Evolutionary conservation across 2,888 invertebrate genomes (phyloP), one percentile per base, ranked within the genome.

Genomic region (Diaperis boleti): DNA sequence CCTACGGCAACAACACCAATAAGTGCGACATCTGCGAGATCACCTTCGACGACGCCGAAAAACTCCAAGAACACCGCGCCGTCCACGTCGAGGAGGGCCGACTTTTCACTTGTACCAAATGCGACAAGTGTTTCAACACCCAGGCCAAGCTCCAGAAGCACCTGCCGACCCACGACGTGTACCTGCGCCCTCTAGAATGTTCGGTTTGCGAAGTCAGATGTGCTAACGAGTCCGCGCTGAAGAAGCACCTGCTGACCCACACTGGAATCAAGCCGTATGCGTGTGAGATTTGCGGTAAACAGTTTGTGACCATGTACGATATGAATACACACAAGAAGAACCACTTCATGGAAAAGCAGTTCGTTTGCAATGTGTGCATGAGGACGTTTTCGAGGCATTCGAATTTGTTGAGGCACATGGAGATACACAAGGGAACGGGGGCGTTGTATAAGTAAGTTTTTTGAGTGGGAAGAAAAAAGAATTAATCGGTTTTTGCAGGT

Each of bases 171-270:
- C 83, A 84, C 67, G 81, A 82, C 72, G 79, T 79, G 4, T 77
- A 79, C 60, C 76, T 80, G 10, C 77, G 80, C 26, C 82, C 81
- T 2, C 67, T 81, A 20, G 79, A 81, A 20, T 83, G 83, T 63
- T 78, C 81, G 50, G 78, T 80, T 37, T 84, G 83, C 29, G 77
- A 79, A 10, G 78, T 81, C 8, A 76, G 81, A 7, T 83, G 83
- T 67, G 73, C 81, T 29, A 83, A 82, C 52, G 80, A 81, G 68
- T 73, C 78, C 5, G 79, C 77, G 50, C 72, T 83, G 41, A 77
- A 77, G 26, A 83, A 81, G 68, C 83, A 83, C 69, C 76, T 82
- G 71, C 76, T 81, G 35, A 81, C 80, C 2, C 83, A 83, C 66
- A 75, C 61, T 10, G 50, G 49, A 7, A 41, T 72, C 2, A 69